Conservation (phyloP, 2,888 invertebrate genomes). For the Hirtodrosophila alboralis region DNA sequence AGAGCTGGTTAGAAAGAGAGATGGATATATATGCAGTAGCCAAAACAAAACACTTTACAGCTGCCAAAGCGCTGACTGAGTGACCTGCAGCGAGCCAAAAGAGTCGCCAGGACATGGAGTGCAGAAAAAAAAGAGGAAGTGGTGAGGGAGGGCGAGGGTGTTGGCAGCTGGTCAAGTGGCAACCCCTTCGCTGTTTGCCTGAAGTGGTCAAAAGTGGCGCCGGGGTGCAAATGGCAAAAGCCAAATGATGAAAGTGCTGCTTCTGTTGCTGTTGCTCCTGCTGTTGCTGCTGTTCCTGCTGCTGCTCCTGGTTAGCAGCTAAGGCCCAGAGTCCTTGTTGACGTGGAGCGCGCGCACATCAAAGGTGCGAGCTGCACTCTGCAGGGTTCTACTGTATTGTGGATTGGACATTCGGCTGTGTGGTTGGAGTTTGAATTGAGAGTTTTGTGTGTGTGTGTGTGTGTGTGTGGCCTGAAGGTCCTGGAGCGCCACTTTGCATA, state of each 20-base stretch:
- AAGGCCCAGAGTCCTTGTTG: constrained; percentile 49
- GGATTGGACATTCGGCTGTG: constrained; percentile 6
- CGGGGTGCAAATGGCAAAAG: constrained; percentile 73
- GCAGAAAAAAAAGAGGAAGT: neutral
- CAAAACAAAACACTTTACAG: constrained; percentile 68
- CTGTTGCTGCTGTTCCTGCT: constrained; percentile 18
- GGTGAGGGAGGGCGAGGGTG: neutral
- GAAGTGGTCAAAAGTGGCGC: constrained; percentile 73
- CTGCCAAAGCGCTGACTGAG: constrained; percentile 68
- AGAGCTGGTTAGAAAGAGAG: neutral
- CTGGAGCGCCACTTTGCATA: constrained; percentile 74
- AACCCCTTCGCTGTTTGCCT: constrained; percentile 58
- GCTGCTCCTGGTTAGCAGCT: constrained; percentile 10
- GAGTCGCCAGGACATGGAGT: constrained; percentile 23
- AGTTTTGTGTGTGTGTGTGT: too few relatives aligned
- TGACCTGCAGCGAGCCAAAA: constrained; percentile 58
- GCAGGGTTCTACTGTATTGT: constrained; percentile 46
- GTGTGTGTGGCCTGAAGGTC: constrained; percentile 36
- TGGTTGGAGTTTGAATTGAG: neutral
- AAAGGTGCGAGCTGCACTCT: constrained; percentile 68
- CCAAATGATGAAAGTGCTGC: constrained; percentile 76
- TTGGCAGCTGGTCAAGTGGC: constrained; percentile 64
- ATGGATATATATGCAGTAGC: constrained; percentile 22
- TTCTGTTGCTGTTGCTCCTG: constrained; percentile 16
- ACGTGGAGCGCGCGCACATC: constrained; percentile 62